Evolutionary conservation across 2,797 vertebrate species (phyloP).

Genomic region (Rhodeus uyekii): DNA sequence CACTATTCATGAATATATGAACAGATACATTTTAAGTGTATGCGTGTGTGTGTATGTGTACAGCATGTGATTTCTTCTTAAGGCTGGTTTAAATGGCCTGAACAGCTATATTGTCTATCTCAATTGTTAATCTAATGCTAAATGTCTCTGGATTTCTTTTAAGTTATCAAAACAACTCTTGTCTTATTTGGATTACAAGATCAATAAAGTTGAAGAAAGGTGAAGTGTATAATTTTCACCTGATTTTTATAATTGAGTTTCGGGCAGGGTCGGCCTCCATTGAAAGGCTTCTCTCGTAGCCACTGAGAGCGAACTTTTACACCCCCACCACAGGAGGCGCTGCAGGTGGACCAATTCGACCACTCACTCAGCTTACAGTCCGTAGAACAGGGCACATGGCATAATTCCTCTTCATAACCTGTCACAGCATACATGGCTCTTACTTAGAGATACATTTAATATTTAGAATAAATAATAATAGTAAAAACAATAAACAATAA

Average conservation of each 20-base stretch:
- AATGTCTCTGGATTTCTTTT: neutral
- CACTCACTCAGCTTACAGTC: conserved; percentile 87
- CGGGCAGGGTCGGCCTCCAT: conserved; percentile 84
- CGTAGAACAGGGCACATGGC: conserved; percentile 80
- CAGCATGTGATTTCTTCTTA: neutral
- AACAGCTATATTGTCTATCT: neutral
- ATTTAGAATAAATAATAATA: neutral
- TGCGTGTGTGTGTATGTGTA: neutral
- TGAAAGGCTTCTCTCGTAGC: conserved; percentile 86
- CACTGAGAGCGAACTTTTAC: conserved; percentile 82
- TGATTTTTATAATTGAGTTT: conserved; percentile 86
- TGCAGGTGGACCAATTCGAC: conserved; percentile 84
- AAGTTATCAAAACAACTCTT: neutral
- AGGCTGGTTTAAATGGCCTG: neutral
- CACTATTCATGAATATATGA: neutral
- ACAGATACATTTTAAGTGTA: neutral
- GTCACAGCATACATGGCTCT: conserved; percentile 13
- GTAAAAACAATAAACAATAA: neutral
- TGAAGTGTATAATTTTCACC: conserved; percentile 69
- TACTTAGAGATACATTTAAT: neutral
- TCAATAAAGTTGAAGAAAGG: neutral
- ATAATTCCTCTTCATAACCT: conserved; percentile 83
- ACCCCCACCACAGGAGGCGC: conserved; percentile 82
- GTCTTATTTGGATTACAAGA: neutral
- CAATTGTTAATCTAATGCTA: neutral